Evolutionary conservation across 1,140 invertebrate genomes (phyloP).

Genomic region (Magallana gigas): DNA sequence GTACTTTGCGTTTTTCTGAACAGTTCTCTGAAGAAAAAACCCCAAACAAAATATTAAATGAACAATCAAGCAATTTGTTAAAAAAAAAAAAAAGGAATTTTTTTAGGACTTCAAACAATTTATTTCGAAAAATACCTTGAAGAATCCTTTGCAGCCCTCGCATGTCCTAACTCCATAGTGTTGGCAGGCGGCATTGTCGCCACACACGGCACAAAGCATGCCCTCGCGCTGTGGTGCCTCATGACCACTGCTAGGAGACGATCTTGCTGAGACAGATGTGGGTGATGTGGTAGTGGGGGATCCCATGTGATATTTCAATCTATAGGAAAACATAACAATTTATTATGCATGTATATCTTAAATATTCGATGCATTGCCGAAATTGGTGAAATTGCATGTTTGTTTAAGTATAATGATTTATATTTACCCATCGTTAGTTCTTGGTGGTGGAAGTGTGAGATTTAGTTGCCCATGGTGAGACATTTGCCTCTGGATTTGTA

Average conservation of each 20-base stretch:
- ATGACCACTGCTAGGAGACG: conserved; percentile 71
- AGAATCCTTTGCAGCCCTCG: conserved; percentile 95
- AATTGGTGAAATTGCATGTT: neutral
- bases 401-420: neutral
- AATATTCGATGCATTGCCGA: neutral
- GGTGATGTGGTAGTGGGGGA: conserved; percentile 75
- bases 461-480: conserved; percentile 71
- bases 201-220: conserved; percentile 97
- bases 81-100: no score
- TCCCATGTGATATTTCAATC: conserved; percentile 76
- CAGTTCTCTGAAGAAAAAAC: conserved; percentile 86
- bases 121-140: conserved; percentile 80
- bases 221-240: conserved; percentile 73
- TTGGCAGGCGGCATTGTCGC: conserved; percentile 98
- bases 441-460: conserved; percentile 69
- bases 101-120: no score
- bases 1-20: conserved; percentile 99
- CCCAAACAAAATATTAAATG: neutral
- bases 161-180: conserved; percentile 98
- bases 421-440: conserved; percentile 68
- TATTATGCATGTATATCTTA: neutral
- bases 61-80: neutral
- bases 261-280: conserved; percentile 73
- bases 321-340: conserved; percentile 54
- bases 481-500: conserved; percentile 61